These are phyloP conservation scores for Chaitophorus viminalis DNA, from an alignment of 2,888 invertebrate species.

Conservation along the genomic window DNA sequence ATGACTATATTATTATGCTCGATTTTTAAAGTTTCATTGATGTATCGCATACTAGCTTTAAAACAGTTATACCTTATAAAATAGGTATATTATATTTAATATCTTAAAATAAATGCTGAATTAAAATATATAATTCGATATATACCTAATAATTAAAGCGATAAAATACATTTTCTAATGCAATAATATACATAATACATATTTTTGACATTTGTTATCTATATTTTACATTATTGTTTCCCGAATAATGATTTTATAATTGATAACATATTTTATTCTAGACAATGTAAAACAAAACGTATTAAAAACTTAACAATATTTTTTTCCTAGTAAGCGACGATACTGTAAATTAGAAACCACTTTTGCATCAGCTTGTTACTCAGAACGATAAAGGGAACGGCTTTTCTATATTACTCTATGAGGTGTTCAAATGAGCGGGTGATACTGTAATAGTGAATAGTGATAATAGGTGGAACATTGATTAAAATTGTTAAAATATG, in stretches of 20 bases:
- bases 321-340: neutral
- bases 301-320: neutral
- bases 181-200: neutral
- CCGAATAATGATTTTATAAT: conserved; percentile 2
- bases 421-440: too few species aligned
- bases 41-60: too few species aligned
- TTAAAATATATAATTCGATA: conserved; percentile 18
- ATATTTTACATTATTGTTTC: conserved; percentile 1
- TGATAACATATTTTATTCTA: neutral
- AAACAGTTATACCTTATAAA: too few species aligned
- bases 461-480: too few species aligned
- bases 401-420: neutral
- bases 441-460: too few species aligned
- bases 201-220: conserved; percentile 6
- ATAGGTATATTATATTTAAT: too few species aligned
- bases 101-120: neutral
- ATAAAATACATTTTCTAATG: neutral
- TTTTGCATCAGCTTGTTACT: neutral
- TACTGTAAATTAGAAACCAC: neutral
- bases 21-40: too few species aligned
- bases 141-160: neutral
- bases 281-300: neutral
- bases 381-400: neutral
- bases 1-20: too few species aligned
- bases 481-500: too few species aligned